These are phyloP conservation scores for Cristatella mucedo DNA, from an alignment of 2,888 invertebrate genomes.

Conservation along the genomic window DNA sequence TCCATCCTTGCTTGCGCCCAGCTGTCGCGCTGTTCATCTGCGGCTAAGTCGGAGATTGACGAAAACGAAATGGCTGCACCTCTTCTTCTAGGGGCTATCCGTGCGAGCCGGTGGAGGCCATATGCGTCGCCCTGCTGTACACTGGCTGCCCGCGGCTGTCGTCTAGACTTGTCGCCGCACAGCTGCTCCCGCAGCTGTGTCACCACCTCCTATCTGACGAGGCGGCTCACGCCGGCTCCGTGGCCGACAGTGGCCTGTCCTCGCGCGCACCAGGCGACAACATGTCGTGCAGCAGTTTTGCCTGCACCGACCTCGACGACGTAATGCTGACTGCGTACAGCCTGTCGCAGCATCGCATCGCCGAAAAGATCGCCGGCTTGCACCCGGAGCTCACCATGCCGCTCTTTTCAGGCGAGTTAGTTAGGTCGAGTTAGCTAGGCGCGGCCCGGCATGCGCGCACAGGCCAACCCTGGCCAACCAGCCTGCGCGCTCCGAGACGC, in stretches of 20 bases:
- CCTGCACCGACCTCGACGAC: slow-evolving; percentile 57
- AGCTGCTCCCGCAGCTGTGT: slow-evolving; percentile 75
- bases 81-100: slow-evolving; percentile 33
- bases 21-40: too few relatives aligned
- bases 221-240: too few relatives aligned
- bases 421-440: too few relatives aligned
- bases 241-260: too few relatives aligned
- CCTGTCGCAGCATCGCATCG: slow-evolving; percentile 76
- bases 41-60: too few relatives aligned
- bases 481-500: too few relatives aligned
- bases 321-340: slow-evolving; percentile 58
- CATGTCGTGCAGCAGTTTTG: too few relatives aligned
- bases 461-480: slow-evolving; percentile 6
- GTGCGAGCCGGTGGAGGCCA: slow-evolving; percentile 79
- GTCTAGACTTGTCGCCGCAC: slow-evolving; percentile 83
- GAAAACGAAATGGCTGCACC: too few relatives aligned
- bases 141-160: slow-evolving; percentile 79
- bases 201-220: too few relatives aligned
- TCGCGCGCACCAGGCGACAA: too few relatives aligned
- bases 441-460: too few relatives aligned
- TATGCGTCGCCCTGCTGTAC: slow-evolving; percentile 89
- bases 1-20: too few relatives aligned
- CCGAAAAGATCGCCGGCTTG: slow-evolving; percentile 74
- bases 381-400: slow-evolving; percentile 98
- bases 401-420: slow-evolving; percentile 76